A percentile compares a stretch with the other conserved stretches of the same genome.
Conservation (phyloP, 2,797 vertebrate genomes). For the Decapterus maruadsi region DNA sequence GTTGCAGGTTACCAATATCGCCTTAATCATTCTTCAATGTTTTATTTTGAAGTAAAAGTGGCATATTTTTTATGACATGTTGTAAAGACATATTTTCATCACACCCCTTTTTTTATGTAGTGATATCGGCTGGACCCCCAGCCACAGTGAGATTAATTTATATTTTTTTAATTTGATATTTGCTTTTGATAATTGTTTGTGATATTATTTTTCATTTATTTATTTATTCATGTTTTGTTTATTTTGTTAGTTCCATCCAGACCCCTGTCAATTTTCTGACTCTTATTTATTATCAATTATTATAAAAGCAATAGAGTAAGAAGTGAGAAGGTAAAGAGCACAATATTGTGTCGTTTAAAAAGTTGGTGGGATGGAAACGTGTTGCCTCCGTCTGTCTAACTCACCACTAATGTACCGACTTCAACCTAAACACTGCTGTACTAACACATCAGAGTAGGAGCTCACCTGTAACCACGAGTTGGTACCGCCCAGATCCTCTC, state of each 20-base stretch:
- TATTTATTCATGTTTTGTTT: slow-evolving; percentile 67
- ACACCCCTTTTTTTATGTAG: slow-evolving; percentile 66
- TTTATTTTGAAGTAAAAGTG: slow-evolving; percentile 88
- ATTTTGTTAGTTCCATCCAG: slow-evolving; percentile 60
- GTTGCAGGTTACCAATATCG: slow-evolving; percentile 86
- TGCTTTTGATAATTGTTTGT: slow-evolving; percentile 76
- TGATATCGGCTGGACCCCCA: slow-evolving; percentile 68
- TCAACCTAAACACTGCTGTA: slow-evolving; percentile 43
- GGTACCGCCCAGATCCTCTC: slow-evolving; percentile 56
- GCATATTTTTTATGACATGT: slow-evolving; percentile 78
- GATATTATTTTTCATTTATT: slow-evolving; percentile 68
- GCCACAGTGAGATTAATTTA: slow-evolving; percentile 78
- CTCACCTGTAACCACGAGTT: slow-evolving; percentile 30
- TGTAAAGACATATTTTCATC: slow-evolving; percentile 64
- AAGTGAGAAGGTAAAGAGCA: slow-evolving; percentile 90
- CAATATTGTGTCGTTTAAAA: slow-evolving; percentile 87
- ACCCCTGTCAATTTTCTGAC: slow-evolving; percentile 67
- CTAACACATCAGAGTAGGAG: slow-evolving; percentile 47
- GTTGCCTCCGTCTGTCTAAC: slow-evolving; percentile 86
- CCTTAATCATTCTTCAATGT: slow-evolving; percentile 92
- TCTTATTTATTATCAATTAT: slow-evolving; percentile 79
- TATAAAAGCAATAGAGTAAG: slow-evolving; percentile 94
- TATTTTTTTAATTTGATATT: slow-evolving; percentile 73
- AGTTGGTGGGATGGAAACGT: slow-evolving; percentile 85
- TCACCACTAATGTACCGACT: slow-evolving; percentile 70